A percentile compares a stretch with the other conserved stretches of the same genome.
phyloP scores from a whole-genome alignment of 2,888 invertebrate genomes.

The Leptura quadrifasciata region DNA sequence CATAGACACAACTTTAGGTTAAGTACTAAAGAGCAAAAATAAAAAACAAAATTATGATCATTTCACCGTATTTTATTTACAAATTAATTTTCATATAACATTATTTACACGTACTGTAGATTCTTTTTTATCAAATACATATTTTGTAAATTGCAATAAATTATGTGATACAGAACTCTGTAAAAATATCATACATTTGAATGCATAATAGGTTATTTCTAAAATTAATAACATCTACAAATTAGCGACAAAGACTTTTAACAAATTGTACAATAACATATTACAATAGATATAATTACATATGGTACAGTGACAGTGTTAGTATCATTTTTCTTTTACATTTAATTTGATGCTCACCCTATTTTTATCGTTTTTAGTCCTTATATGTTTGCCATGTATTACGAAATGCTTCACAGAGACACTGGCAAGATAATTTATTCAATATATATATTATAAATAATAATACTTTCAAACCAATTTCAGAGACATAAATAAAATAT shows the following conservation, averaged over 20 bases:
- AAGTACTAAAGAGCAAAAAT: too few species aligned
- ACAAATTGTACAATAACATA: constrained; percentile 69
- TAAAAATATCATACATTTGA: constrained; percentile 67
- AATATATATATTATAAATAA: background rate
- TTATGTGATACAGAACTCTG: constrained; percentile 65
- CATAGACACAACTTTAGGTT: too few species aligned
- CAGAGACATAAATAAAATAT: background rate
- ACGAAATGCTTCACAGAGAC: background rate
- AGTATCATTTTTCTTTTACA: constrained; percentile 40
- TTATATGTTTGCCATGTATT: background rate
- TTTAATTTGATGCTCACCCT: constrained; percentile 47
- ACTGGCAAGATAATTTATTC: background rate
- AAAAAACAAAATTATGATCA: constrained; percentile 27
- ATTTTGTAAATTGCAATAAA: constrained; percentile 66
- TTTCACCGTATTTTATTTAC: constrained; percentile 42
- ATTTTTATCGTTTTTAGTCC: constrained; percentile 35
- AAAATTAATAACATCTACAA: constrained; percentile 65
- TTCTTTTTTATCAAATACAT: constrained; percentile 55
- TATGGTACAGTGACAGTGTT: constrained; percentile 52
- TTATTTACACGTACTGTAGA: constrained; percentile 54
- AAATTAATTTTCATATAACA: constrained; percentile 50
- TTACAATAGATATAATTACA: constrained; percentile 63
- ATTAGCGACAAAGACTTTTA: constrained; percentile 60
- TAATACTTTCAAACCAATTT: background rate
- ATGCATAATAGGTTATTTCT: constrained; percentile 57